These are phyloP conservation scores for Hipparchia semele DNA, from an alignment of 2,888 invertebrate genomes.

Conservation along the genomic window DNA sequence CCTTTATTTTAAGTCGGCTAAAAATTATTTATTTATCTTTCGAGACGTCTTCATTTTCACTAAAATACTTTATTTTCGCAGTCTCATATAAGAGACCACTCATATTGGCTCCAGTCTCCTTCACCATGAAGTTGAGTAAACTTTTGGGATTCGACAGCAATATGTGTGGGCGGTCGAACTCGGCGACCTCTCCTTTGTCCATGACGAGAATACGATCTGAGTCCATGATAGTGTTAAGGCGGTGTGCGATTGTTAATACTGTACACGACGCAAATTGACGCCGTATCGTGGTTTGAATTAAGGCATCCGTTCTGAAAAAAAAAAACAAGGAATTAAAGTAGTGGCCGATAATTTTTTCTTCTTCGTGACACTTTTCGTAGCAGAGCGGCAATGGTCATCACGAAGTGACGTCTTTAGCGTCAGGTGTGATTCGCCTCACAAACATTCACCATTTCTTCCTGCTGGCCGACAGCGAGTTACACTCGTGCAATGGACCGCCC, in stretches of 20 bases:
- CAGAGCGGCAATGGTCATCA: too few relatives aligned
- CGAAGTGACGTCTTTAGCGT: too few relatives aligned
- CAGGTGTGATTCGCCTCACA: too few relatives aligned
- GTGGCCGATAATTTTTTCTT: too few relatives aligned
- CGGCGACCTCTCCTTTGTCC: slow-evolving; percentile 88
- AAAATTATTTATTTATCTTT: slow-evolving; percentile 19
- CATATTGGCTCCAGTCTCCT: slow-evolving; percentile 84
- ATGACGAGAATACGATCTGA: slow-evolving; percentile 94
- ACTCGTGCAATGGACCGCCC: too few relatives aligned
- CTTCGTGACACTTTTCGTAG: too few relatives aligned
- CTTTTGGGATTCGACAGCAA: slow-evolving; percentile 84
- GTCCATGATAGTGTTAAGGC: slow-evolving; percentile 96
- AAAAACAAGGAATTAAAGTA: not conserved
- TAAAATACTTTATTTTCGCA: slow-evolving; percentile 62
- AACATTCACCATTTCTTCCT: too few relatives aligned
- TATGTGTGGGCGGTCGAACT: slow-evolving; percentile 87
- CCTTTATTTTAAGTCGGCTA: too few relatives aligned
- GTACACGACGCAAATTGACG: slow-evolving; percentile 90
- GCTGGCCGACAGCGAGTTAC: too few relatives aligned
- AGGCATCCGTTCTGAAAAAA: slow-evolving; percentile 82
- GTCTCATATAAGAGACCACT: slow-evolving; percentile 58
- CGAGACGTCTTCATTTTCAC: slow-evolving; percentile 12
- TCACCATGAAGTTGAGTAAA: slow-evolving; percentile 85
- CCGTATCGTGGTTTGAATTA: slow-evolving; percentile 93
- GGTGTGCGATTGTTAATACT: slow-evolving; percentile 95